These are phyloP conservation scores for Biston betularia DNA, from an alignment of 2,888 invertebrate species.

Conservation along the genomic window DNA sequence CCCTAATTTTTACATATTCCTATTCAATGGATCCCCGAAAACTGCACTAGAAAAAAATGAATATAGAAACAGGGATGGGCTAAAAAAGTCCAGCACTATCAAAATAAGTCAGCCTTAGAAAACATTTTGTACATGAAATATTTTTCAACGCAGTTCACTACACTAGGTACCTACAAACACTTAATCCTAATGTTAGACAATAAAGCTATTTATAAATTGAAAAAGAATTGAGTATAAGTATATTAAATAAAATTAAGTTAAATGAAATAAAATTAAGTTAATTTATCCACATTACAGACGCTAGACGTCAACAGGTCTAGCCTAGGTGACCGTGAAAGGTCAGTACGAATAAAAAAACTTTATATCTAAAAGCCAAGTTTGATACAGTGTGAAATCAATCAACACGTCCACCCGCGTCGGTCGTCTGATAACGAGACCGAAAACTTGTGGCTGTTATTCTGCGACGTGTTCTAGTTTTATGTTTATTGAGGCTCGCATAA, in stretches of 20 bases:
- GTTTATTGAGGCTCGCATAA: slow-evolving; percentile 47
- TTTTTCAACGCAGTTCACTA: no score
- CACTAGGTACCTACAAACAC: no score
- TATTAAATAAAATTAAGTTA: not conserved
- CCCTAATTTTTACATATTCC: no score
- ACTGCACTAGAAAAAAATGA: no score
- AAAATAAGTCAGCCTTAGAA: no score
- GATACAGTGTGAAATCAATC: slow-evolving; percentile 43
- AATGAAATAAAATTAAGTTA: slow-evolving; percentile 6
- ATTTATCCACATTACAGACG: slow-evolving; percentile 1
- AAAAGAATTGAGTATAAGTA: no score
- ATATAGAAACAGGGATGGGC: no score
- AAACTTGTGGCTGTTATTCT: slow-evolving; percentile 49
- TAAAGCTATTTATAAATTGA: no score
- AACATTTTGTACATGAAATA: no score
- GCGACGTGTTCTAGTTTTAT: slow-evolving; percentile 47
- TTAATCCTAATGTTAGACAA: no score
- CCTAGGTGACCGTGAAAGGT: slow-evolving; percentile 20
- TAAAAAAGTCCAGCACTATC: no score
- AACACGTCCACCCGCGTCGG: slow-evolving; percentile 43
- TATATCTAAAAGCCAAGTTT: slow-evolving; percentile 24
- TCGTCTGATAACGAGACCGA: slow-evolving; percentile 50
- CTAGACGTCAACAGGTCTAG: slow-evolving; percentile 26
- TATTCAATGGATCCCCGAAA: no score
- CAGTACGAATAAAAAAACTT: slow-evolving; percentile 14